phyloP scores from a whole-genome alignment of 2,888 invertebrate species.

The Leptinotarsa juncta region DNA sequence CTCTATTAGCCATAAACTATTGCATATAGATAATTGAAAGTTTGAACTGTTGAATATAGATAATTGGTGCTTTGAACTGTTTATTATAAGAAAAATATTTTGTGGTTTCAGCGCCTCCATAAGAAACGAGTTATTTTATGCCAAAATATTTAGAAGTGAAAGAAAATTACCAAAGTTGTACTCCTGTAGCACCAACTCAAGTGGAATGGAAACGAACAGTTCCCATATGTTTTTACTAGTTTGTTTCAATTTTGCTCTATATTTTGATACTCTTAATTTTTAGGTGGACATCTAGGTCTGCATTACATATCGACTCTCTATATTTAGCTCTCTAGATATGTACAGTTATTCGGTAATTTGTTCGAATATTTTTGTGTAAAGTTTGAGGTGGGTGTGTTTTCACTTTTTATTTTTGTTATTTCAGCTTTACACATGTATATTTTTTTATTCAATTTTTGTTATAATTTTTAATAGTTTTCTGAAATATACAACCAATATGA shows the following conservation, averaged over 20 bases:
- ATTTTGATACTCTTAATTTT: constrained; percentile 62
- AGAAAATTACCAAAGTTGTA: background rate
- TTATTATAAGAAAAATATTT: too few relatives aligned
- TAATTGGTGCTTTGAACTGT: too few relatives aligned
- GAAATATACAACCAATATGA: constrained; percentile 11
- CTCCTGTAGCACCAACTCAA: constrained; percentile 38
- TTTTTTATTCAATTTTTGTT: constrained; percentile 26
- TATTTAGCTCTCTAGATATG: constrained; percentile 58
- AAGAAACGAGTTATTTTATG: too few relatives aligned
- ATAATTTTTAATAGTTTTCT: constrained; percentile 28
- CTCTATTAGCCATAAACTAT: too few relatives aligned
- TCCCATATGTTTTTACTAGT: constrained; percentile 50
- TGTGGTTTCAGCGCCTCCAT: too few relatives aligned
- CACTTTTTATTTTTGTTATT: constrained; percentile 32
- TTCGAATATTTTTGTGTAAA: constrained; percentile 46
- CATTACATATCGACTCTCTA: constrained; percentile 63
- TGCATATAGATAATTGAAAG: too few relatives aligned
- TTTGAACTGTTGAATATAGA: too few relatives aligned
- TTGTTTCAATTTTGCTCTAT: constrained; percentile 56
- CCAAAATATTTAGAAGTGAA: too few relatives aligned
- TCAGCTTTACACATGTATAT: constrained; percentile 23
- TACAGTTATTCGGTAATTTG: constrained; percentile 50
- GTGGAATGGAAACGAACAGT: constrained; percentile 59
- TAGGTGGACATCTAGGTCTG: constrained; percentile 56
- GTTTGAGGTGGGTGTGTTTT: constrained; percentile 56